Percentiles rank a stretch among this genome's conserved stretches.
Evolutionary conservation across 2,888 invertebrate species (phyloP).

Genomic region (Metallyticus violacea): DNA sequence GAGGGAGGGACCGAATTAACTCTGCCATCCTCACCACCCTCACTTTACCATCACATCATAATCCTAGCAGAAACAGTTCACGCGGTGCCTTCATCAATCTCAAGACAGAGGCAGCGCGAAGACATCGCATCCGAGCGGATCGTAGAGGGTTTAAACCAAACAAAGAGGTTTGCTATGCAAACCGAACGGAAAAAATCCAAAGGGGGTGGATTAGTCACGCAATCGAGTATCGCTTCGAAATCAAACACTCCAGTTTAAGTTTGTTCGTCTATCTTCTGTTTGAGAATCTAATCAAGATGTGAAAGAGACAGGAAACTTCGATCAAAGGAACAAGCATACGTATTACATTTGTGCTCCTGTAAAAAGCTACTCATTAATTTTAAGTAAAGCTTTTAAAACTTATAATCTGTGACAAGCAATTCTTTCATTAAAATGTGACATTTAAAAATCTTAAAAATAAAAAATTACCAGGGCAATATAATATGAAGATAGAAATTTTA

Average conservation of each 20-base stretch:
- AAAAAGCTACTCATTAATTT: no score
- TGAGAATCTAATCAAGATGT: not conserved
- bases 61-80: not conserved
- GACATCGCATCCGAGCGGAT: not conserved
- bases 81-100: constrained; percentile 2
- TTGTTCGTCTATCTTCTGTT: not conserved
- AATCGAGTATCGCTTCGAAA: not conserved
- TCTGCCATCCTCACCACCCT: not conserved
- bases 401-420: no score
- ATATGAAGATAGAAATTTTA: no score
- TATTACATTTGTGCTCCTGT: no score
- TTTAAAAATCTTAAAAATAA: no score
- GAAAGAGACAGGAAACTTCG: no score
- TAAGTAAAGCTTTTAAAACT: no score
- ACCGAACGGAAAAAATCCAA: not conserved
- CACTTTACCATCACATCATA: not conserved
- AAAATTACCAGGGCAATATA: no score
- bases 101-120: not conserved
- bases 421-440: no score
- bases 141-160: not conserved
- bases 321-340: no score
- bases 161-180: not conserved
- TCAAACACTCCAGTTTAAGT: constrained; percentile 1
- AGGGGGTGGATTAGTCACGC: constrained; percentile 7
- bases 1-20: constrained; percentile 5